Evolutionary conservation across 1,140 invertebrate genomes (phyloP), one percentile per base, ranked within the genome.

Genomic region (Stenopsyche tienmushanensis): DNA sequence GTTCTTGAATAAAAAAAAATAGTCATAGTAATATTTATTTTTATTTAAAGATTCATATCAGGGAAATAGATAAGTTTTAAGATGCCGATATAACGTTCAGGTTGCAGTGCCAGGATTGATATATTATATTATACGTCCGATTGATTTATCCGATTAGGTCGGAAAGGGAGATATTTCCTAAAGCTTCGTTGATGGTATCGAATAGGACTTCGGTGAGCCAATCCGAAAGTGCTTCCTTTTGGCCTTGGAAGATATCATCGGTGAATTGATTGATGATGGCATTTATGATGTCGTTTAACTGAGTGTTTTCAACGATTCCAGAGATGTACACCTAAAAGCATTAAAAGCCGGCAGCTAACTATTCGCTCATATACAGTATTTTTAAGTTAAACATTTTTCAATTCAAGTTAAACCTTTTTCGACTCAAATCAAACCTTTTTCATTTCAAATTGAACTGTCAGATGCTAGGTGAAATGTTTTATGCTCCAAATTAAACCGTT

Each of bases 221-320:
- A 20, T 34, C 13, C 5, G 21, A 21, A 10, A 69, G 42, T 5
- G 23, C 53, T 15, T 65, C 64, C 15, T 52, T 58, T 25, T 69
- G 67, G 10, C 64, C 64, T 53, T 69, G 42, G 59, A 69, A 63
- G 17, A 69, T 54, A 20, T 69, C 64, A 24, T 65, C 64, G 25
- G 53, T 62, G 13, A 69, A 44, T 54, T 65, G 59, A 44, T 62
- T 57, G 9, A 69, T 47, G 5, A 57, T 8, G 23, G 41, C 65
- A 47, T 65, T 69, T 2, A 69, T 7, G 7, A 62, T 52, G 2
- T 57, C 25, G 29, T 65, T 64, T 1, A 69, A 17, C 10, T 41
- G 26, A 13, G 44, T 42, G 17, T 47, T 47, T 1, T 41, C 64
- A 3, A 69, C 24, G 24, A 66, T 3, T 10, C 41, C 42, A 1